Percentiles rank a stretch among this genome's conserved stretches.
Evolutionary conservation across 2,888 invertebrate species (phyloP).

Genomic region (Cerastoderma edule): DNA sequence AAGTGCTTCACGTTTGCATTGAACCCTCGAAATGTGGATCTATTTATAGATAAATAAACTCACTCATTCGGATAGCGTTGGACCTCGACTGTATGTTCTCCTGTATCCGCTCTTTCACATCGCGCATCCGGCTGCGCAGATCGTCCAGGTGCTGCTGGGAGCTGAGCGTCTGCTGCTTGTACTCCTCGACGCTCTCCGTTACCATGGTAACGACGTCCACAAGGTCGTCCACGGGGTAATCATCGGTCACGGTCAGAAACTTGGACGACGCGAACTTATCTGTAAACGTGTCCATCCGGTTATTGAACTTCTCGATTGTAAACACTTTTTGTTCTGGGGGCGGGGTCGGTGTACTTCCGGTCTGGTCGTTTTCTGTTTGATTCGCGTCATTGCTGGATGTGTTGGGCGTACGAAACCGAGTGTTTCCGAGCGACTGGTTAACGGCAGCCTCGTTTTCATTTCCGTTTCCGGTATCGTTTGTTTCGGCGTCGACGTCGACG

Average conservation of each 20-base stretch:
- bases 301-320: conserved; percentile 67
- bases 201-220: conserved; percentile 65
- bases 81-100: conserved; percentile 68
- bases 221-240: conserved; percentile 74
- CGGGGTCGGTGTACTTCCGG: conserved; percentile 19
- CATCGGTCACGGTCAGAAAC: conserved; percentile 64
- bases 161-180: conserved; percentile 66
- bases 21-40: too few relatives aligned
- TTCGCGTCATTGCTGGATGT: conserved; percentile 1
- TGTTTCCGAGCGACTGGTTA: neutral
- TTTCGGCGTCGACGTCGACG: neutral
- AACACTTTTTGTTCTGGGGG: conserved; percentile 61
- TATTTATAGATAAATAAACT: too few relatives aligned
- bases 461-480: neutral
- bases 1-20: too few relatives aligned
- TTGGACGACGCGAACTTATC: conserved; percentile 64
- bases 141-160: conserved; percentile 70
- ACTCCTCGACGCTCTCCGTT: conserved; percentile 70
- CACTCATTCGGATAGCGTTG: conserved; percentile 66
- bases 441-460: neutral
- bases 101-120: conserved; percentile 71
- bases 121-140: conserved; percentile 67
- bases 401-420: conserved; percentile 9
- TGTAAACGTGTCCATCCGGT: conserved; percentile 63
- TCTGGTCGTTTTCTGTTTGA: conserved; percentile 5